A percentile compares a stretch with the other conserved stretches of the same genome.
Evolutionary conservation across 92 coral and sea anemone genomes (phyloP).

Genomic region (Epizoanthus scotinus): DNA sequence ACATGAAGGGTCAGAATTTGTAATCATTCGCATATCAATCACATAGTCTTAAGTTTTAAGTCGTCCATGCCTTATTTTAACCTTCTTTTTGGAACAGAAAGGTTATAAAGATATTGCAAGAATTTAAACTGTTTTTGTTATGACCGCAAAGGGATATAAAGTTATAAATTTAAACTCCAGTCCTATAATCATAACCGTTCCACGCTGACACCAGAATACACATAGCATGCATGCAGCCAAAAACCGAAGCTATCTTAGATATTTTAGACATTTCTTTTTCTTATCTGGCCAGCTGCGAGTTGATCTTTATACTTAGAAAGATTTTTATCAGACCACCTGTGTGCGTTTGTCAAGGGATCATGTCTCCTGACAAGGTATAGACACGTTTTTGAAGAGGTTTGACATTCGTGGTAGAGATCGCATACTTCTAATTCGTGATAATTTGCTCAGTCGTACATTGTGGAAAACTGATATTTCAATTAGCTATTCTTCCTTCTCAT

Average conservation of each 20-base stretch:
- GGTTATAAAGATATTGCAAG: too few relatives aligned
- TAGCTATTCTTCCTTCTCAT: too few relatives aligned
- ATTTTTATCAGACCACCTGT: conserved; percentile 39
- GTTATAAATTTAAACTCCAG: not conserved
- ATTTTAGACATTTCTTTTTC: not conserved
- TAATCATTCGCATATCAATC: too few relatives aligned
- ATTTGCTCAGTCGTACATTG: too few relatives aligned
- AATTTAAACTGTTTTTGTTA: too few relatives aligned
- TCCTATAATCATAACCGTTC: not conserved
- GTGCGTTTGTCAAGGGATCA: not conserved
- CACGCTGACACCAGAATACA: too few relatives aligned
- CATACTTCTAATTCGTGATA: not conserved
- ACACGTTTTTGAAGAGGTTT: conserved; percentile 2
- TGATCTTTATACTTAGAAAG: not conserved
- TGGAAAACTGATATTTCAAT: too few relatives aligned
- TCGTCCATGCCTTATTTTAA: too few relatives aligned
- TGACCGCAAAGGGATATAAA: too few relatives aligned
- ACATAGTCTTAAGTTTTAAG: too few relatives aligned
- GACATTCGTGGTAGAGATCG: not conserved
- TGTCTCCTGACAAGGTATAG: not conserved
- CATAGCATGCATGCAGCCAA: not conserved
- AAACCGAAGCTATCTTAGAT: conserved; percentile 4
- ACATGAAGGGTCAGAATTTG: too few relatives aligned
- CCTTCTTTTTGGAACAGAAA: too few relatives aligned
- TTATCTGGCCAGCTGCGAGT: not conserved